A percentile compares a stretch with the other conserved stretches of the same genome.
Evolutionary conservation across 2,113 vertebrate genomes (phyloP).

Genomic region (Hypocryptadius cinnamomeus): DNA sequence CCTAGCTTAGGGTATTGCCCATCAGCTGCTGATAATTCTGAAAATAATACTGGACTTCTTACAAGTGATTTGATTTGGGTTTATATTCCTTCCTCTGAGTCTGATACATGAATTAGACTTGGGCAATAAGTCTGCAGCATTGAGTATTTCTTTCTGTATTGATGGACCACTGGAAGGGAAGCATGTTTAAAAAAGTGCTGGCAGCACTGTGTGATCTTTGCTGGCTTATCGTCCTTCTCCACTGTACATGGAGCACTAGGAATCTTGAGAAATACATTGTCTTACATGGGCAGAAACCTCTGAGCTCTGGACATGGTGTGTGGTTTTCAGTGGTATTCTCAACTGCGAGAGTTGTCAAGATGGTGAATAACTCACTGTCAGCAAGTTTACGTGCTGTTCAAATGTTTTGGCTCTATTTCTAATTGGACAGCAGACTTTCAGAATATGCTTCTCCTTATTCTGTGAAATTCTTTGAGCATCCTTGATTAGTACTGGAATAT

Average conservation of each 20-base stretch:
- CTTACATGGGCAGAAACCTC: conserved; percentile 3
- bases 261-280: neutral
- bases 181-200: neutral
- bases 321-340: neutral
- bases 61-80: neutral
- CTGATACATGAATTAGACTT: neutral
- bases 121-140: neutral
- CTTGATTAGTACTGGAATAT: neutral
- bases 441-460: neutral
- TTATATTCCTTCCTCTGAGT: neutral
- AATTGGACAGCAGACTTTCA: neutral
- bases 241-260: neutral
- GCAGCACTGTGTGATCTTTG: neutral
- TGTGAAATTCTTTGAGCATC: neutral
- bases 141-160: neutral
- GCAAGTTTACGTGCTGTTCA: neutral
- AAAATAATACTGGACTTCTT: neutral
- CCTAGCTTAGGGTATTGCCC: neutral
- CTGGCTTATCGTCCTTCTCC: neutral
- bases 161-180: neutral
- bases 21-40: neutral
- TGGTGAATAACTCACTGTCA: neutral
- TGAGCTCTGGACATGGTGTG: neutral
- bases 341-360: neutral
- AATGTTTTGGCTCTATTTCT: neutral